Conservation (phyloP, 2,113 vertebrate genomes). For the Ophthalmolycus amberensis region DNA sequence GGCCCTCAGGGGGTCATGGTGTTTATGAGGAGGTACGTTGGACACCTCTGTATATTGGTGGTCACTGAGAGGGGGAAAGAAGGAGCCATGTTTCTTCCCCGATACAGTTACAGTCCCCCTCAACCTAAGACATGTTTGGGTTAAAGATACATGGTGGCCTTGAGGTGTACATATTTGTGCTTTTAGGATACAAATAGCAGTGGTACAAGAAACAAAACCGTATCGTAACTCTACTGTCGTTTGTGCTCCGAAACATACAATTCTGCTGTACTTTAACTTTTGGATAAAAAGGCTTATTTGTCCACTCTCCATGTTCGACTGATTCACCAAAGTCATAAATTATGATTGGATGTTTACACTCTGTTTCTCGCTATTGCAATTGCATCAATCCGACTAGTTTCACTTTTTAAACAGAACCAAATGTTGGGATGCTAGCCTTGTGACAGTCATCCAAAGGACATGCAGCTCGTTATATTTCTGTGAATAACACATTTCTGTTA, state of each 20-base stretch:
- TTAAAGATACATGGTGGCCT: neutral
- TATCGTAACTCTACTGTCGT: neutral
- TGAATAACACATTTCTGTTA: neutral
- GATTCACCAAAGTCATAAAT: constrained; percentile 8
- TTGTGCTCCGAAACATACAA: neutral
- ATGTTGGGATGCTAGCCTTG: constrained; percentile 9
- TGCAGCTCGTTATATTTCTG: neutral
- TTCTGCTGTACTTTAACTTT: neutral
- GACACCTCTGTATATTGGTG: neutral
- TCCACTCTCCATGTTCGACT: neutral
- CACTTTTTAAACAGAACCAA: constrained; percentile 21
- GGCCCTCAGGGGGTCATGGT: neutral
- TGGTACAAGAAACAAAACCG: neutral
- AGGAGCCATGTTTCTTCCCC: neutral
- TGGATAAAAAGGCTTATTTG: neutral
- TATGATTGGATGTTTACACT: neutral
- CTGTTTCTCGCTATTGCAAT: neutral
- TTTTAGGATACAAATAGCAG: neutral
- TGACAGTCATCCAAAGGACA: constrained; percentile 24
- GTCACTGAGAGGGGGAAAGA: neutral
- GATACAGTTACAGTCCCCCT: neutral
- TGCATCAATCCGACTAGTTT: neutral
- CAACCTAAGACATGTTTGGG: neutral
- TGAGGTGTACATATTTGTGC: neutral
- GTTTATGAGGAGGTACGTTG: too few species aligned